These are phyloP conservation scores for Bergia sp. DNA, from an alignment of 92 coral and sea anemone genomes.

Conservation along the genomic window DNA sequence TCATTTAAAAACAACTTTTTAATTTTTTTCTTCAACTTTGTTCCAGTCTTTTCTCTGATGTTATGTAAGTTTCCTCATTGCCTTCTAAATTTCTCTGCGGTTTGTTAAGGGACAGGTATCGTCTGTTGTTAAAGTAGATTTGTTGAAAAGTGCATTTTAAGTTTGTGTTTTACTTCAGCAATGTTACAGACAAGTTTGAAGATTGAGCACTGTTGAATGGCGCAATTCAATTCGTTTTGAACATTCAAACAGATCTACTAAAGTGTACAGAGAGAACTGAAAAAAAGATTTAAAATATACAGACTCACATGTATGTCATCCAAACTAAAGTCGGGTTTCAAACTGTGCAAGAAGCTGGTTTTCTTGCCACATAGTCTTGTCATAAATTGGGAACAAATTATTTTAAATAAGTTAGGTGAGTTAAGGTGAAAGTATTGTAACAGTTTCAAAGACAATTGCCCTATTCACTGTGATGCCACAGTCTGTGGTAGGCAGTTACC, in stretches of 20 bases:
- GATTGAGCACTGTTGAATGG: neutral
- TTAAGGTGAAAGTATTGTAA: no score
- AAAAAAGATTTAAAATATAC: neutral
- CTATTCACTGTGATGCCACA: no score
- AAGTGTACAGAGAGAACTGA: neutral
- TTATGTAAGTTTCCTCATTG: no score
- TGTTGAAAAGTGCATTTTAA: no score
- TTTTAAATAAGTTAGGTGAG: neutral
- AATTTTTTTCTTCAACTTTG: neutral
- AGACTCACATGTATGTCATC: conserved; percentile 5
- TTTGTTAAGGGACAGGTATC: neutral
- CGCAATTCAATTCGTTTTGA: neutral
- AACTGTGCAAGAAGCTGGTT: conserved; percentile 37
- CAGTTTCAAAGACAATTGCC: no score
- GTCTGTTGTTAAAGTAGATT: no score
- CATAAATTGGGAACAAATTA: neutral
- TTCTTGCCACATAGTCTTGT: conserved; percentile 19
- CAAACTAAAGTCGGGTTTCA: neutral
- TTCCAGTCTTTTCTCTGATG: neutral
- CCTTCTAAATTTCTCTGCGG: neutral
- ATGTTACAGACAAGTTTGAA: neutral
- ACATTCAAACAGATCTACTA: neutral
- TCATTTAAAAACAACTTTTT: neutral
- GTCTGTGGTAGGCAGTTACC: no score
- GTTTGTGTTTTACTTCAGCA: no score